Evolutionary conservation across 2,888 invertebrate species (phyloP), one percentile per base, ranked within the genome.

Genomic region (Nephrotoma flavescens): DNA sequence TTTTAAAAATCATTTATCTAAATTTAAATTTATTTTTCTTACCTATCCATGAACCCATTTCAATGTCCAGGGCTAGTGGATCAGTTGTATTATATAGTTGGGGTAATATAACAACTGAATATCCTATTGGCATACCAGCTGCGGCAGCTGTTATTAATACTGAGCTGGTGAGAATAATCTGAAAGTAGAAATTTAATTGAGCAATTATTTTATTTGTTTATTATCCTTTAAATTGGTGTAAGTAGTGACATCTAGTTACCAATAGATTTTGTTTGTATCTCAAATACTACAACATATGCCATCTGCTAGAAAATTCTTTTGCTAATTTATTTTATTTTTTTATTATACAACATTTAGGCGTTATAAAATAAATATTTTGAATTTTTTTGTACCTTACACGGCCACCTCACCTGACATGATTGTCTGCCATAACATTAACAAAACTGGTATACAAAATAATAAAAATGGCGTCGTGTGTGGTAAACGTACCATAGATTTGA

Each of bases 41-140:
- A 92, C 92, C 91, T 88, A 96, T 95, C 96, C 96, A 96, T 0
- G 96, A 96, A 86, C 96, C 96, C 91, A 94, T 94, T 87, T 95
- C 95, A 15, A 94, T 93, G 89, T 95, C 94, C 88, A 95, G 94
- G 88, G 92, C 92, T 92, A 93, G 92, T 86, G 93, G 92, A 88
- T 92, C 93, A 90, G 95, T 95, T 87, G 93, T 92, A 15, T 91
- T 90, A 87, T 93, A 92, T 15, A 96, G 92, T 90, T 96, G 96
- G 0, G 96, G 96, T 87, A 96, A 91, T n/a, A 96, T 92, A 41
- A 96, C 93, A 0, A 96, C 95, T 2, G 96, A 96, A 87, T 90
- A 92, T 83, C 96, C 96, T 88, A 96, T 96, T 41, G 96, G 96
- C 93, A 96, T 96, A 4, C 96, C 85, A 44, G 42, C 42, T 19